Percentiles rank a stretch among this genome's conserved stretches.
Evolutionary conservation across 2,888 invertebrate species (phyloP).

Genomic region (Latrodectus elegans): DNA sequence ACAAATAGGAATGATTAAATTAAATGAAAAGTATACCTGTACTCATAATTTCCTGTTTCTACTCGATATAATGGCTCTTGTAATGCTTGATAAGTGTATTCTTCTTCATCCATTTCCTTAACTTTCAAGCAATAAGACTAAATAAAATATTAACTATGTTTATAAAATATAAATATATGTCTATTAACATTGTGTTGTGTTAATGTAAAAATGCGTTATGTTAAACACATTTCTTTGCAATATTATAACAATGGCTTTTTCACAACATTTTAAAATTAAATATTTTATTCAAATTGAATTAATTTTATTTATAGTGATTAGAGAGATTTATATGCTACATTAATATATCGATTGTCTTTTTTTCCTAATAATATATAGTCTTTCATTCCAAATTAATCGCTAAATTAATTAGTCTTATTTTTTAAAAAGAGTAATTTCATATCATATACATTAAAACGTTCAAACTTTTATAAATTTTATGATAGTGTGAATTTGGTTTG

Average conservation of each 20-base stretch:
- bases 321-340: no score
- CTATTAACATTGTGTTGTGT: background rate
- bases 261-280: background rate
- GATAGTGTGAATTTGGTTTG: no score
- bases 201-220: background rate
- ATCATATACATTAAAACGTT: no score
- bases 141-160: conserved; percentile 30
- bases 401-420: no score
- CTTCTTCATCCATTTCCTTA: conserved; percentile 99
- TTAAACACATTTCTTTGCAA: background rate
- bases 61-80: conserved; percentile 98
- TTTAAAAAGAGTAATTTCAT: no score
- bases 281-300: background rate
- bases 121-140: conserved; percentile 97
- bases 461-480: no score
- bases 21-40: conserved; percentile 79
- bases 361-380: no score
- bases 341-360: no score
- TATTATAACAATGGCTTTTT: no score
- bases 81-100: conserved; percentile 88
- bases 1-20: no score
- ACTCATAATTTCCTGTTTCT: conserved; percentile 99
- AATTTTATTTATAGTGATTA: background rate
- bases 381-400: no score
- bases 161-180: no score